phyloP scores from a whole-genome alignment of 2,113 vertebrate species.

The Chaetorhynchus papuensis region DNA sequence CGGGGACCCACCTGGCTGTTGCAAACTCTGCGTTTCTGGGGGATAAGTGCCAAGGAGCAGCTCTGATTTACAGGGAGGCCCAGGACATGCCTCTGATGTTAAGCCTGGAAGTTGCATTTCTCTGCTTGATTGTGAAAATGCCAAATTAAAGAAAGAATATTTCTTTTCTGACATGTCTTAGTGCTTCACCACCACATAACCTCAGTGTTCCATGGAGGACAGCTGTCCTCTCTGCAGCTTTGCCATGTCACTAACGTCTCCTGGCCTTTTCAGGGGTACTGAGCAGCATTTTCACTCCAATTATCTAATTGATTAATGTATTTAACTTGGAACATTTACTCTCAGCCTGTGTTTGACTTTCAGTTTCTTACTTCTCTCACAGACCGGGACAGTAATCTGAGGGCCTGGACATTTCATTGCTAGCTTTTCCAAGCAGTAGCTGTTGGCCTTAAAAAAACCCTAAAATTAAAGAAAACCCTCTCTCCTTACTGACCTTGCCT shows the following conservation, averaged over 20 bases:
- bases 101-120: neutral
- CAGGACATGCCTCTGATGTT: neutral
- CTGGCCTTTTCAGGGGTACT: rapidly evolving
- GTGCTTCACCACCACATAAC: neutral
- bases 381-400: neutral
- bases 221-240: neutral
- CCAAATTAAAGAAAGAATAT: neutral
- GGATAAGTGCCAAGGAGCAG: rapidly evolving
- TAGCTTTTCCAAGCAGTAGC: neutral
- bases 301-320: neutral
- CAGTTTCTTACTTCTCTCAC: constrained; percentile 12
- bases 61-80: neutral
- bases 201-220: rapidly evolving
- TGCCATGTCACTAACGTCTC: rapidly evolving
- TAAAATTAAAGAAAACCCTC: neutral
- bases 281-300: neutral
- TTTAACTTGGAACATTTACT: constrained; percentile 35
- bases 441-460: neutral
- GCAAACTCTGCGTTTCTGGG: neutral
- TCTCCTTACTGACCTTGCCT: constrained; percentile 20
- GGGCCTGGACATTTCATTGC: neutral
- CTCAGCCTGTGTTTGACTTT: constrained; percentile 29
- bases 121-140: neutral
- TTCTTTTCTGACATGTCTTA: neutral
- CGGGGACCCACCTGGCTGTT: rapidly evolving